Evolutionary conservation across 2,113 vertebrate genomes (phyloP), one percentile per base, ranked within the genome.

Genomic region (Oncorhynchus gorbuscha): DNA sequence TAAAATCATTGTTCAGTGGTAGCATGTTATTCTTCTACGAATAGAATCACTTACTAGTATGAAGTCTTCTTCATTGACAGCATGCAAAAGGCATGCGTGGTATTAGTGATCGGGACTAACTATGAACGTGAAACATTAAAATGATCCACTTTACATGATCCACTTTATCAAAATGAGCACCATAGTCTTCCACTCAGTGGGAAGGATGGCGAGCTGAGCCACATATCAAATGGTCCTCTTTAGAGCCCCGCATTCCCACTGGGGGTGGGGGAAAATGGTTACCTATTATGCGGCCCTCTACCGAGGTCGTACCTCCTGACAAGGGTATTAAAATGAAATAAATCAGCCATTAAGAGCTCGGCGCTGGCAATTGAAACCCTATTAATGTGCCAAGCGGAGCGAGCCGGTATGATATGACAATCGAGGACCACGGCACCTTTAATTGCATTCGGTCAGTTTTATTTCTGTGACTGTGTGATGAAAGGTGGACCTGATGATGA

Each of bases 261-360:
- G 84, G 88, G 90, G 81, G 61, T 12, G 49, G 68, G 70, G 30
- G 77, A 73, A 89, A 90, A 89, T 85, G 83, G 83, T 85, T 83
- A 78, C 81, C 87, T 85, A 91, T 91, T 92, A 93, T 90, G 85
- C 64, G 76, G 80, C 69, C 79, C 88, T 77, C 87, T 86, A 86
- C 80, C 68, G 69, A 84, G 83, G 88, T 88, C 87, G 81, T 89
- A 88, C 87, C 90, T 89, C 89, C 82, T 94, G 92, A 94, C 92
- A 92, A 90, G 92, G 89, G 90, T 90, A 93, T 93, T 94, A 93
- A 93, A 94, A 93, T 91, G 89, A 93, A 92, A 93, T 93, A 93
- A 94, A 93, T 94, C 92, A 93, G 91, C 91, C 91, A 93, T 94
- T 93, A 92, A 90, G 90, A 92, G 85, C 78, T 88, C 49, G 83